These are phyloP conservation scores for Bothrops jararaca DNA, from an alignment of 2,113 vertebrate genomes.

Conservation along the genomic window DNA sequence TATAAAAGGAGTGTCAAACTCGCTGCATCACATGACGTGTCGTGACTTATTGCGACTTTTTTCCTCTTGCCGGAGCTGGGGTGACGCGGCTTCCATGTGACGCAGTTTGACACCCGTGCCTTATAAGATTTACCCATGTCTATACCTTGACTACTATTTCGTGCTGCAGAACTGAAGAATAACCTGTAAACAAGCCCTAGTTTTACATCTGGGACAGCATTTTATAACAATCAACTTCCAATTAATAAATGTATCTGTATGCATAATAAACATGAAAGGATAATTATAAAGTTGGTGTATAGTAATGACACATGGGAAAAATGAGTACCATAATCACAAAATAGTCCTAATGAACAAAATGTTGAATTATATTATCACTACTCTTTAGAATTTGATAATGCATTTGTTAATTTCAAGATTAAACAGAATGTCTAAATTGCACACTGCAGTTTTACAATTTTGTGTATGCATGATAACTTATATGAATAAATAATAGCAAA, in stretches of 20 bases:
- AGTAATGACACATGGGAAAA: constrained; percentile 35
- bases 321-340: constrained; percentile 15
- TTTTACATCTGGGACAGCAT: constrained; percentile 12
- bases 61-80: no score
- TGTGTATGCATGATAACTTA: neutral
- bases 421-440: constrained; percentile 1
- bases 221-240: constrained; percentile 42
- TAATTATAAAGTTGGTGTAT: neutral
- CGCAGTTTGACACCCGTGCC: no score
- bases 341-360: constrained; percentile 40
- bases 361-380: constrained; percentile 9
- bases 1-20: neutral
- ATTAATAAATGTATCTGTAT: constrained; percentile 27
- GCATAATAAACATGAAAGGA: constrained; percentile 3
- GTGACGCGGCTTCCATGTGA: no score
- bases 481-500: neutral
- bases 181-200: constrained; percentile 17
- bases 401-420: neutral
- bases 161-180: constrained; percentile 23
- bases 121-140: constrained; percentile 25
- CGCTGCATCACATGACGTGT: no score
- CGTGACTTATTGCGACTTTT: no score
- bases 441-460: neutral
- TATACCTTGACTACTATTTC: neutral
- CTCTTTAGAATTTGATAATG: constrained; percentile 5